A percentile compares a stretch with the other conserved stretches of the same genome.
phyloP scores from a whole-genome alignment of 2,797 vertebrate genomes.

The Intellagama lesueurii region DNA sequence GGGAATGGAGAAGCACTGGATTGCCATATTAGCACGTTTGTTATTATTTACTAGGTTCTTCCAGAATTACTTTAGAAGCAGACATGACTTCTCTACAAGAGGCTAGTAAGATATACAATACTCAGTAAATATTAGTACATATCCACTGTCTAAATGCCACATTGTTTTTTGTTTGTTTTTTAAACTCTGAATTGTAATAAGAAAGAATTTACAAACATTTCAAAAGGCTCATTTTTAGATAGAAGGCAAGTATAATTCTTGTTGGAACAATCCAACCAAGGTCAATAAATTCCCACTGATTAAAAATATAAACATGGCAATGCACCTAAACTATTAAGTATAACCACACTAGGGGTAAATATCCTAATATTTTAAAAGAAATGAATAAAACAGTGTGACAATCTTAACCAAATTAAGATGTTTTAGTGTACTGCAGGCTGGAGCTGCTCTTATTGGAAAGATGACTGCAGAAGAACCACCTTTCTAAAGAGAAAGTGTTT shows the following conservation, averaged over 20 bases:
- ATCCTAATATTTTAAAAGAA: neutral
- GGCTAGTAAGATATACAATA: constrained; percentile 4
- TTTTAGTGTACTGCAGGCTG: constrained; percentile 2
- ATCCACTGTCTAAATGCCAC: constrained; percentile 13
- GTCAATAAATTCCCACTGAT: constrained; percentile 46
- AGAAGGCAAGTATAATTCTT: constrained; percentile 22
- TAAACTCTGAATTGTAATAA: constrained; percentile 39
- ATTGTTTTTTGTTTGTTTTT: constrained; percentile 39
- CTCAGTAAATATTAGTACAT: constrained; percentile 29
- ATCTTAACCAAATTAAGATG: neutral
- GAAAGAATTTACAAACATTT: constrained; percentile 52
- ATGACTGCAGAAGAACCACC: too few relatives aligned
- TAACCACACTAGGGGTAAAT: too few relatives aligned
- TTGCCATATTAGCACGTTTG: neutral
- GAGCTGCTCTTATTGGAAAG: constrained; percentile 42
- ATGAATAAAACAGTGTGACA: constrained; percentile 1
- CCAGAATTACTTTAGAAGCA: neutral
- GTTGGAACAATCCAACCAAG: constrained; percentile 15
- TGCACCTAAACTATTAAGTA: constrained; percentile 27
- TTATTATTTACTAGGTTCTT: constrained; percentile 17
- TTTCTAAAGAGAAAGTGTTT: too few relatives aligned
- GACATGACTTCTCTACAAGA: neutral
- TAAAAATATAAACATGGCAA: constrained; percentile 56
- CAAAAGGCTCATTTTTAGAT: constrained; percentile 54
- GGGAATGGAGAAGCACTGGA: neutral